Base-by-base conservation (phyloP, 2,797 vertebrate genomes). In the Sebastolobus alascanus region DNA sequence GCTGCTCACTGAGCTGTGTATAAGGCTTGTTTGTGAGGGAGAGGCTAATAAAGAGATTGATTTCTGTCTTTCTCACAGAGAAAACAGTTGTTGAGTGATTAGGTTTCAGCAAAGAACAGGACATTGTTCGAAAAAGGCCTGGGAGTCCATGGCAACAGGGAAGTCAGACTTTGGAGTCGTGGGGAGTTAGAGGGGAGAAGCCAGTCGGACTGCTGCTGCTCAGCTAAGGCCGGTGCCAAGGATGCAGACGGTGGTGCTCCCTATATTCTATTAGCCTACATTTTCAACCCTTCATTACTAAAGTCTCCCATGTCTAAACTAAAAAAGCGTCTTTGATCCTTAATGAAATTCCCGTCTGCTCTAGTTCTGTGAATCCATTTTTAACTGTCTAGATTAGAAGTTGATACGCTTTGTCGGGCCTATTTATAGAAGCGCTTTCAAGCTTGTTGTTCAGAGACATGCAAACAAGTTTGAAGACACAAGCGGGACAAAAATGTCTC, bases 61-160 rank as follows among this genome's bases (percentile, higher is more conserved):
- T 93, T 91, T 87, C 74, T 82, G 73, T 84, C 82, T 81, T 84
- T 89, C 73, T 91, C 83, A 61, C 68, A 70, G 77, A 84, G 64
- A 86, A 88, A 85, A 91, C 82, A 64, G 84, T 78, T 80, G 73
- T 83, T 79, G 80, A 88, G 72, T 83, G 91, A 91, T 95, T 92
- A 64, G 73, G 84, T 95, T 95, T 93, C 90, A 80, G 86, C 59
- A 83, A 84, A 92, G 87, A 94, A 90, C 90, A 83, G 86, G 77
- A 91, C 91, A 92, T 95, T 94, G 92, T 95, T 95, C 75, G 27
- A 81, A 85, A 90, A 91, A 70, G 85, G 87, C 74, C 86, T 52
- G 69, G 82, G 91, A 88, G 87, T 93, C 93, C 90, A 87, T 94
- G 93, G 94, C 92, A 95, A 94, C 94, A 75, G 80, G 85, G 70